Percentiles rank a stretch among this genome's conserved stretches.
Conservation (phyloP, 2,888 invertebrate species). For the Liopterus haemorrhoidalis region DNA sequence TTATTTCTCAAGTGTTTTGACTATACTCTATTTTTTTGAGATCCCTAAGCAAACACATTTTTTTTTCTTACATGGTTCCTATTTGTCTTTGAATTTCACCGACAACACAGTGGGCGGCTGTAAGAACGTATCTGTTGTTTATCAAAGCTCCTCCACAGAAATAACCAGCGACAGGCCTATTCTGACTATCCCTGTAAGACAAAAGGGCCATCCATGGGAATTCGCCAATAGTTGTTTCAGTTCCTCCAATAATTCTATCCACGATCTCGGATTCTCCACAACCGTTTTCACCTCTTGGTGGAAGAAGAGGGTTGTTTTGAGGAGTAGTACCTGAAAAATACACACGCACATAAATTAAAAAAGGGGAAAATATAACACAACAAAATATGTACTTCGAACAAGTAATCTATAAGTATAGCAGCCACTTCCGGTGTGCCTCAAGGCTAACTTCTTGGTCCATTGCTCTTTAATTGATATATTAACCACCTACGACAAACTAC, state of each 20-base stretch:
- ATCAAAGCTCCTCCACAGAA: constrained; percentile 51
- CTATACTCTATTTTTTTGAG: constrained; percentile 17
- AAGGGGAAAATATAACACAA: constrained; percentile 33
- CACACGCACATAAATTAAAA: constrained; percentile 16
- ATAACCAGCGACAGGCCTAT: constrained; percentile 26
- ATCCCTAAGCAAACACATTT: constrained; percentile 26
- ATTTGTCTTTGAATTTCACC: constrained; percentile 41
- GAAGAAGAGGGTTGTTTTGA: constrained; percentile 22
- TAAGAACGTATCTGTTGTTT: constrained; percentile 49
- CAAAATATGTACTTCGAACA: too few relatives aligned
- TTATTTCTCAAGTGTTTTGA: constrained; percentile 7
- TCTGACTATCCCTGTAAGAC: constrained; percentile 43
- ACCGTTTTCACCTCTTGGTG: constrained; percentile 23
- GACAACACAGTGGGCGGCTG: constrained; percentile 52
- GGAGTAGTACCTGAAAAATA: constrained; percentile 16
- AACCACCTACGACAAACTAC: too few relatives aligned
- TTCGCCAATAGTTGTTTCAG: constrained; percentile 47
- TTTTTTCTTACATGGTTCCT: constrained; percentile 49
- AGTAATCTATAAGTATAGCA: too few relatives aligned
- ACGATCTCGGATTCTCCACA: constrained; percentile 39
- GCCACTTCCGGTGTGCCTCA: too few relatives aligned
- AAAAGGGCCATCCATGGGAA: constrained; percentile 53
- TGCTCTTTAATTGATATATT: too few relatives aligned
- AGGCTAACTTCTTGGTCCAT: too few relatives aligned
- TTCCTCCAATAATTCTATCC: constrained; percentile 42